A percentile compares a stretch with the other conserved stretches of the same genome.
Conservation (phyloP, 2,888 invertebrate genomes). For the Sinelater perroti region DNA sequence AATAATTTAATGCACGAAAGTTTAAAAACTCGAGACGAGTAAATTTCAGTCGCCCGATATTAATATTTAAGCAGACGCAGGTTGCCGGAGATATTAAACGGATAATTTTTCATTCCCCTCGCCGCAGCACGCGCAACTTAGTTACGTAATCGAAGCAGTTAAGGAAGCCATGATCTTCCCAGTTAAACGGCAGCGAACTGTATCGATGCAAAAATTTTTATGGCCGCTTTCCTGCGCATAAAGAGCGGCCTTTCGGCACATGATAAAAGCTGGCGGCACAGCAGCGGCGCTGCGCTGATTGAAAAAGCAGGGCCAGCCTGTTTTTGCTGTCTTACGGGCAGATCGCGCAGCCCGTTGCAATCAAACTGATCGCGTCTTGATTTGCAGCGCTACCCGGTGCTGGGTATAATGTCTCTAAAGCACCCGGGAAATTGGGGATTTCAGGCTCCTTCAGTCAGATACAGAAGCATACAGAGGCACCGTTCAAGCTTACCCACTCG, state of each 20-base stretch:
- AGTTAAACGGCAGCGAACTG: slow-evolving; percentile 6
- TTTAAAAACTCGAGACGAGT: not conserved
- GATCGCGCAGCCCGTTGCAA: slow-evolving; percentile 38
- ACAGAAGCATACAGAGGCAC: slow-evolving; percentile 35
- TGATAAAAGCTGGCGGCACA: slow-evolving; percentile 13
- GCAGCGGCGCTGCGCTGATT: slow-evolving; percentile 11
- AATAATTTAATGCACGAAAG: no score
- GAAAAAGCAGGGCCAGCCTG: slow-evolving; percentile 15
- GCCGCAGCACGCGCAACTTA: not conserved
- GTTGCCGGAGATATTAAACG: not conserved
- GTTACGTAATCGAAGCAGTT: slow-evolving; percentile 13
- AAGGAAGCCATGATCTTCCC: slow-evolving; percentile 13
- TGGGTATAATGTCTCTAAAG: slow-evolving; percentile 46
- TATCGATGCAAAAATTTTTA: slow-evolving; percentile 22
- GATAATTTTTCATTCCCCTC: not conserved
- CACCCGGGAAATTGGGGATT: slow-evolving; percentile 43
- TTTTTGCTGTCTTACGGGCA: slow-evolving; percentile 38
- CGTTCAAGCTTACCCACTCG: slow-evolving; percentile 34
- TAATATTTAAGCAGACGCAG: not conserved
- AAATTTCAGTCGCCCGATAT: not conserved
- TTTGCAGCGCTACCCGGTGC: slow-evolving; percentile 43
- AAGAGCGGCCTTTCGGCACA: slow-evolving; percentile 12
- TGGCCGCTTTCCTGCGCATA: slow-evolving; percentile 7
- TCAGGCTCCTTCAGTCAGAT: slow-evolving; percentile 42
- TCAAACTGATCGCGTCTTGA: slow-evolving; percentile 40